Conservation (phyloP, 2,797 vertebrate genomes). For the Sebastes iracundus region DNA sequence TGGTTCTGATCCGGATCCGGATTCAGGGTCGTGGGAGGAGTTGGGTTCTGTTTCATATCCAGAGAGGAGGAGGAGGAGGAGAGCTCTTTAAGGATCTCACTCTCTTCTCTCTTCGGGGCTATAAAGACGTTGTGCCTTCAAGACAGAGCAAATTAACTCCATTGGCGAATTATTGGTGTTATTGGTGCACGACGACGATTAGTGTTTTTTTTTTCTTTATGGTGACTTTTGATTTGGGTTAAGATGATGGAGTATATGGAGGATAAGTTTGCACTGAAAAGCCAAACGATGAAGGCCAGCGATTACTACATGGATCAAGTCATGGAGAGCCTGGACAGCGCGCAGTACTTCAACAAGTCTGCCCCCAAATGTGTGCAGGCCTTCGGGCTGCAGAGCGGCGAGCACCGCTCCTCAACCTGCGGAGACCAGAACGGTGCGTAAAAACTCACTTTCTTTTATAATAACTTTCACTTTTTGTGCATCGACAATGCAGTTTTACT, state of each 20-base stretch:
- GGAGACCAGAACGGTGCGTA: constrained; percentile 87
- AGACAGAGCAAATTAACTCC: constrained; percentile 85
- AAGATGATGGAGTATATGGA: constrained; percentile 97
- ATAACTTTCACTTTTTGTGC: neutral
- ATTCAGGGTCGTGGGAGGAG: constrained; percentile 87
- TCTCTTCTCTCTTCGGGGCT: constrained; percentile 86
- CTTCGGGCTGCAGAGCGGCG: constrained; percentile 88
- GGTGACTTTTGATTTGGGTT: constrained; percentile 59
- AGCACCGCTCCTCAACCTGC: constrained; percentile 90
- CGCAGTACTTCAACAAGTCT: constrained; percentile 92
- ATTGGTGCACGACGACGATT: constrained; percentile 17
- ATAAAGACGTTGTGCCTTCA: constrained; percentile 89
- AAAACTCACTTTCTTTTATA: neutral
- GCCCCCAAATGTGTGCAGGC: constrained; percentile 90
- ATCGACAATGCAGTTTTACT: neutral
- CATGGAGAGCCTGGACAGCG: constrained; percentile 95
- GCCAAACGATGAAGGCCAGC: constrained; percentile 86
- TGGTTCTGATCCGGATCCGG: constrained; percentile 33
- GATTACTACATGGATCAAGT: constrained; percentile 98
- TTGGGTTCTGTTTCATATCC: constrained; percentile 84
- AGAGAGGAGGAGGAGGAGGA: constrained; percentile 67
- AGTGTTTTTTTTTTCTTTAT: neutral
- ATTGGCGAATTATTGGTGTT: constrained; percentile 57
- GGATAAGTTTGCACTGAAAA: constrained; percentile 95
- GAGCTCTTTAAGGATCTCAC: constrained; percentile 81